Conservation (phyloP, 2,113 vertebrate genomes). For the Monopterus albus region DNA sequence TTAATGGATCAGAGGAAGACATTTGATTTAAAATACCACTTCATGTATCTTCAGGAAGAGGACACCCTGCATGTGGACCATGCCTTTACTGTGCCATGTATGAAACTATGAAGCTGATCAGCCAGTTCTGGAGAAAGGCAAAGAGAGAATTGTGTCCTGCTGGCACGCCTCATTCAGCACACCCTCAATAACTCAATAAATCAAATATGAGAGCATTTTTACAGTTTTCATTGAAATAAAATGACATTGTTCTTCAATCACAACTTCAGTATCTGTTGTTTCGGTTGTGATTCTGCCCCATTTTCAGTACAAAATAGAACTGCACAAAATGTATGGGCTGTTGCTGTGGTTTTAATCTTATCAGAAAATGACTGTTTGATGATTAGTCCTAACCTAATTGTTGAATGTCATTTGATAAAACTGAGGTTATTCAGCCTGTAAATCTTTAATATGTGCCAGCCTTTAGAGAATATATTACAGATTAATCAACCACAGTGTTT, state of each 20-base stretch:
- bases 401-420: constrained; percentile 12
- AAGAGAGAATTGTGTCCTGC: constrained; percentile 15
- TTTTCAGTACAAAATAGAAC: background rate
- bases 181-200: constrained; percentile 5
- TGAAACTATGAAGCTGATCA: background rate
- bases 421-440: background rate
- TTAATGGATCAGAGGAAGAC: too few relatives aligned
- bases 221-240: background rate
- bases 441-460: background rate
- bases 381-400: background rate
- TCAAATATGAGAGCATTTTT: constrained; percentile 1
- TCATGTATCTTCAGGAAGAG: background rate
- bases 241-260: background rate
- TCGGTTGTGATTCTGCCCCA: background rate
- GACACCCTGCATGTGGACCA: background rate
- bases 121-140: background rate
- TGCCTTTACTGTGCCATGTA: constrained; percentile 8
- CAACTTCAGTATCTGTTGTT: background rate
- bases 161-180: constrained; percentile 14
- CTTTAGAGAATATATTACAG: constrained; percentile 2
- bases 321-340: background rate
- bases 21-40: background rate
- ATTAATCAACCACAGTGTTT: constrained; percentile 3
- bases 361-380: background rate
- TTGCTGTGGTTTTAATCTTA: constrained; percentile 5